These are phyloP conservation scores for Capitulum mitella DNA, from an alignment of 2,888 invertebrate genomes.

Conservation along the genomic window DNA sequence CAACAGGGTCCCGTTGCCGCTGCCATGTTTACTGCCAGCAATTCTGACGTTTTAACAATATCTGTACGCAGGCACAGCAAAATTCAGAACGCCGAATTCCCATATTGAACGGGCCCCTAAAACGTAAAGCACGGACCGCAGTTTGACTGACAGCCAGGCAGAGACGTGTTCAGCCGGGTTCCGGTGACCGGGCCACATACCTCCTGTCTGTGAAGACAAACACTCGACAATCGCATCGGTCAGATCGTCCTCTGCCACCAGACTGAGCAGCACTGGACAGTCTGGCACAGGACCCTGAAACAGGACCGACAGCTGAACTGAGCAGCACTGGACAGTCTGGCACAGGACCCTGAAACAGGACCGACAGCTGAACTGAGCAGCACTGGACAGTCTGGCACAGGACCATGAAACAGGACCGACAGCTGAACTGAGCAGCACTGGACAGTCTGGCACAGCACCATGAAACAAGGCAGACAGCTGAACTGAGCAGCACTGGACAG, in stretches of 20 bases:
- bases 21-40: too few species aligned
- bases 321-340: neutral
- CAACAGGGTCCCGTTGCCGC: too few species aligned
- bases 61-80: too few species aligned
- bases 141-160: too few species aligned
- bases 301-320: neutral
- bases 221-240: neutral
- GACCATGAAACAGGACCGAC: neutral
- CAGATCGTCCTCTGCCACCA: neutral
- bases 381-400: neutral
- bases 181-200: too few species aligned
- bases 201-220: neutral
- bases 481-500: neutral
- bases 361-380: neutral
- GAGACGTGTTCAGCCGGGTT: too few species aligned
- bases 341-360: neutral
- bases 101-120: too few species aligned
- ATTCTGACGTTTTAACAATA: too few species aligned
- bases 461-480: neutral
- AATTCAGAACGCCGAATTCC: too few species aligned
- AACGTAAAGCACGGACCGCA: too few species aligned
- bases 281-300: neutral
- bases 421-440: neutral
- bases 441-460: neutral
- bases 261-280: neutral